Conservation (phyloP, 2,888 invertebrate genomes). For the Alentia gelatinosa region DNA sequence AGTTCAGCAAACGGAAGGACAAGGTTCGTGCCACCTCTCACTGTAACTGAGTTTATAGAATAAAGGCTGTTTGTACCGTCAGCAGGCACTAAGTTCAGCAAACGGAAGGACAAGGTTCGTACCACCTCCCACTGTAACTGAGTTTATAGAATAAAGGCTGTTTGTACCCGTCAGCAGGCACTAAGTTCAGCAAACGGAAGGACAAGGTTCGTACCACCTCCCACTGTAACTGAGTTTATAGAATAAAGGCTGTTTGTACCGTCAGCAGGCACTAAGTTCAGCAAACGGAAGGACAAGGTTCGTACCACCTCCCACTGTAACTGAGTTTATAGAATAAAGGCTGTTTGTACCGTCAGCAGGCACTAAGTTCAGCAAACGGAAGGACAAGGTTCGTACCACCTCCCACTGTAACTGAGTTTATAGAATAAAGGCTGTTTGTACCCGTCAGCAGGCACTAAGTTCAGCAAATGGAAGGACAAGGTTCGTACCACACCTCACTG, state of each 20-base stretch:
- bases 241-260: not conserved
- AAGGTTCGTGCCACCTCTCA: not conserved
- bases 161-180: not conserved
- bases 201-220: not conserved
- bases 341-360: not conserved
- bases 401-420: not conserved
- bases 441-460: too few relatives aligned
- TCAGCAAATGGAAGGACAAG: too few relatives aligned
- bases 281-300: constrained; percentile 38
- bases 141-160: not conserved
- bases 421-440: not conserved
- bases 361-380: not conserved
- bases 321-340: not conserved
- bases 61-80: not conserved
- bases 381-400: not conserved
- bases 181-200: not conserved
- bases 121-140: not conserved
- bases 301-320: not conserved
- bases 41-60: not conserved
- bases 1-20: not conserved
- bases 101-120: constrained; percentile 26
- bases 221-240: not conserved
- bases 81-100: not conserved
- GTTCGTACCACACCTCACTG: too few relatives aligned
- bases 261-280: not conserved